Evolutionary conservation across 2,888 invertebrate species (phyloP), one percentile per base, ranked within the genome.

Genomic region (Schrankia costaestrigalis): DNA sequence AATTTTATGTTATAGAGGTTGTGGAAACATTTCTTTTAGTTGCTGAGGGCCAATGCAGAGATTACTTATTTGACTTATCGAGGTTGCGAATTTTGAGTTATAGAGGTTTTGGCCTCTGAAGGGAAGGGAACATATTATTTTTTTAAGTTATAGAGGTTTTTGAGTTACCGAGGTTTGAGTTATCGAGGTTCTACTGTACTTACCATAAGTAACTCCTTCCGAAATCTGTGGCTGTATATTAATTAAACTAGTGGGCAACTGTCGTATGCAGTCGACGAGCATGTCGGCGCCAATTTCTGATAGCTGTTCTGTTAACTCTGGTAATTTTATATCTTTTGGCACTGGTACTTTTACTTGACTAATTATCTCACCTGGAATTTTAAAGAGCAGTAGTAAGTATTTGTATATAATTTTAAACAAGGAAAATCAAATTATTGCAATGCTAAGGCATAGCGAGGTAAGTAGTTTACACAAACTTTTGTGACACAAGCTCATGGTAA

Each of bases 121-220:
- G n/a, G n/a, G n/a, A n/a, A n/a, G n/a, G n/a, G n/a, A n/a, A n/a
- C n/a, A n/a, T n/a, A n/a, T n/a, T n/a, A n/a, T n/a, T n/a, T n/a
- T n/a, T n/a, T n/a, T n/a, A n/a, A n/a, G n/a, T n/a, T n/a, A n/a
- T n/a, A n/a, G n/a, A n/a, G n/a, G n/a, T n/a, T n/a, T n/a, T n/a
- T n/a, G n/a, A n/a, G n/a, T n/a, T n/a, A n/a, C n/a, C n/a, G n/a
- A n/a, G n/a, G 31, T 41, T 23, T 7, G 3, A 6, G 17, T 5
- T 17, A 7, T 5, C 17, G 7, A 17, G 3, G 17, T 17, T 17
- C 4, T 17, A 3, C 3, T 18, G 9, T 6, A 57, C 63, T 70
- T 89, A 95, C 95, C 96, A 81, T 93, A 93, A 4, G 93, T 93
- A 14, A 91, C 90, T 31, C 90, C 89, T 14, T 79, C 65, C 27